phyloP scores from a whole-genome alignment of 2,113 vertebrate species.

The Hippocampus mohnikei region DNA sequence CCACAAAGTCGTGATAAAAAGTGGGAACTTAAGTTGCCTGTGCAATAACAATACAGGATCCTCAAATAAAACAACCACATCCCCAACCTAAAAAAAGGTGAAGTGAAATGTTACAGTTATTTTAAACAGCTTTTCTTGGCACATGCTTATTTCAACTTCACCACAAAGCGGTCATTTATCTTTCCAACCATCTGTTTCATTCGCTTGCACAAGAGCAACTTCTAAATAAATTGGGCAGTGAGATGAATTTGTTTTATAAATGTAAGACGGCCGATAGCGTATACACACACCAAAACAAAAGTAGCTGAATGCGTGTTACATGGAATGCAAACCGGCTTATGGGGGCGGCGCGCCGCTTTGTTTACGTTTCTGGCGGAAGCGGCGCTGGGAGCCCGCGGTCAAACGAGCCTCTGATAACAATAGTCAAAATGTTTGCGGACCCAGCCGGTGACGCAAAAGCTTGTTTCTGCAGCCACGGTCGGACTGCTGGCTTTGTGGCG shows the following conservation, averaged over 20 bases:
- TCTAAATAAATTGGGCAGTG: neutral
- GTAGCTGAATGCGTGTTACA: neutral
- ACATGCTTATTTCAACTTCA: no score
- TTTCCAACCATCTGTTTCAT: no score
- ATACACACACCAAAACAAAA: neutral
- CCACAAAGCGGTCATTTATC: no score
- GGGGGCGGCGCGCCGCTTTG: slow-evolving; percentile 20
- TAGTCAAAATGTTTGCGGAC: slow-evolving; percentile 44
- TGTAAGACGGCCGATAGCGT: neutral
- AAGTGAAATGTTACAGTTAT: no score
- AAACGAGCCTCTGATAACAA: slow-evolving; percentile 42
- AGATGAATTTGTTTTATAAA: neutral
- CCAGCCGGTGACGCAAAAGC: slow-evolving; percentile 21
- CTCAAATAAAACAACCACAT: no score
- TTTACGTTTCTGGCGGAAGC: slow-evolving; percentile 36
- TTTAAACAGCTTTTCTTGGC: no score
- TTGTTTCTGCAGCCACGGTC: slow-evolving; percentile 33
- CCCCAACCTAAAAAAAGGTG: no score
- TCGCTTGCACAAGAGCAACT: neutral
- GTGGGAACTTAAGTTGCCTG: no score
- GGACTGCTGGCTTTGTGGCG: slow-evolving; percentile 52
- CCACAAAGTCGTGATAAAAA: no score
- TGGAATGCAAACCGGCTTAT: neutral
- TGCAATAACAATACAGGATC: no score
- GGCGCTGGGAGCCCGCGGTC: slow-evolving; percentile 25